Conservation (phyloP, 2,113 vertebrate species). For the Corvus hawaiiensis region DNA sequence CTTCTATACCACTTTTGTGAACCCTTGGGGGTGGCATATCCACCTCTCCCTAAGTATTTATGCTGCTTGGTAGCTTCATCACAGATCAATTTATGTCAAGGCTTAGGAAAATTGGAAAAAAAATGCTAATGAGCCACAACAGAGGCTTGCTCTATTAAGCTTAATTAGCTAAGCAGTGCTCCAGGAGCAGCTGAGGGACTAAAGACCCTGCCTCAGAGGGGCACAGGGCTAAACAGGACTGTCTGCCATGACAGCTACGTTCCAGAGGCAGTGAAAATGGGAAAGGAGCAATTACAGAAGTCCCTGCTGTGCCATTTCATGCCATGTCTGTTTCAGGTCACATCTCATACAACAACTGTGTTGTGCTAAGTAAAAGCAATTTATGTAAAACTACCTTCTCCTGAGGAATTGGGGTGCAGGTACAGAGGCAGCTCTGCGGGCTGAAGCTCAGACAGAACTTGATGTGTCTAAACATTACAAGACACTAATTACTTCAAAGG, state of each 20-base stretch:
- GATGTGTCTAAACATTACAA: neutral
- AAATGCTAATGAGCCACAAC: neutral
- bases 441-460: neutral
- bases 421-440: neutral
- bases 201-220: neutral
- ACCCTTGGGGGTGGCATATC: no score
- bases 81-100: neutral
- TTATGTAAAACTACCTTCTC: neutral
- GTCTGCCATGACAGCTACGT: accelerated
- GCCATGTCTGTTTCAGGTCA: neutral
- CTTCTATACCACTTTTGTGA: neutral
- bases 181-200: neutral
- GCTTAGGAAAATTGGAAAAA: neutral
- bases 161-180: neutral
- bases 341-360: neutral
- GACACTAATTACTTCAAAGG: neutral
- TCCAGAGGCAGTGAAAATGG: neutral
- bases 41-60: neutral
- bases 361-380: neutral
- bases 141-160: neutral
- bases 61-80: neutral
- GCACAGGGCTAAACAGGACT: accelerated
- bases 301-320: neutral
- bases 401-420: neutral
- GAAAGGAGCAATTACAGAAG: neutral